Percentiles rank a stretch among this genome's conserved stretches.
These are phyloP conservation scores for Porites cylindrica DNA, from an alignment of 92 coral and sea anemone species.

Conservation along the genomic window DNA sequence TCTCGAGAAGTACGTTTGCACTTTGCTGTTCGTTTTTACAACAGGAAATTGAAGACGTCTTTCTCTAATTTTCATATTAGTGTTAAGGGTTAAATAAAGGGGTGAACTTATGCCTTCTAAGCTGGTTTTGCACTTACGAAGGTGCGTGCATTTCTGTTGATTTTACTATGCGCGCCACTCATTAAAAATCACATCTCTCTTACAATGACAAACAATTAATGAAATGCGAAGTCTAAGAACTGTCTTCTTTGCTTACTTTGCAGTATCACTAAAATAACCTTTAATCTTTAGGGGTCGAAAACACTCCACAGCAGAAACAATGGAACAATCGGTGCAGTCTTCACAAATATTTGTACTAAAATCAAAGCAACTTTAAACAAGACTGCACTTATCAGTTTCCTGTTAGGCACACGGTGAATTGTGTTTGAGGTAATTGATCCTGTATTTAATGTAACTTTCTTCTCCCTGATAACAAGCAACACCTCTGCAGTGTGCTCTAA, in stretches of 20 bases:
- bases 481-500: too few relatives aligned
- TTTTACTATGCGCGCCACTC: neutral
- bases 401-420: neutral
- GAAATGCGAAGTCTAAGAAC: neutral
- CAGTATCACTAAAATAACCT: constrained; percentile 13
- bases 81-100: too few relatives aligned
- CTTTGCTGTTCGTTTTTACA: too few relatives aligned
- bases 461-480: neutral
- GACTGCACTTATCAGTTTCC: neutral
- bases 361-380: neutral
- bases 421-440: neutral
- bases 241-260: constrained; percentile 29
- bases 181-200: neutral
- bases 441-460: too few relatives aligned
- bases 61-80: too few relatives aligned
- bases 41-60: too few relatives aligned
- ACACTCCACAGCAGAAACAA: constrained; percentile 8
- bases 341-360: constrained; percentile 23
- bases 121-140: too few relatives aligned
- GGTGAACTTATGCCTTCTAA: too few relatives aligned
- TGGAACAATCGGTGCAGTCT: neutral
- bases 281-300: constrained; percentile 7
- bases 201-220: neutral
- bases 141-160: constrained; percentile 26
- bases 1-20: too few relatives aligned